phyloP scores from a whole-genome alignment of 2,113 vertebrate genomes.

The Heteronetta atricapilla region DNA sequence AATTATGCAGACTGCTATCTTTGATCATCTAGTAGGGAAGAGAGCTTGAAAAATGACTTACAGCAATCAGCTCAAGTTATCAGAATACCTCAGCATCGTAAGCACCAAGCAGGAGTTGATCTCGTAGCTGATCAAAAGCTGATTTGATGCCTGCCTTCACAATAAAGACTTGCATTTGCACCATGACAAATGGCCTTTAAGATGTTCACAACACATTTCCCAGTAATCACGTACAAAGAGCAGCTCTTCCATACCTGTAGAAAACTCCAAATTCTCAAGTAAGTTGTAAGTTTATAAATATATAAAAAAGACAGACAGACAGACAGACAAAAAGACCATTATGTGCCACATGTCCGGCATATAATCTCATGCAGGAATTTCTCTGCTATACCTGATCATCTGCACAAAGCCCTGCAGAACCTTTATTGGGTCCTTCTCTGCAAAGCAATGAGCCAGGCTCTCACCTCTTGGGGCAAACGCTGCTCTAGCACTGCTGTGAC shows the following conservation, averaged over 20 bases:
- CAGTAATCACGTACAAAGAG: not conserved
- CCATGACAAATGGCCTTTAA: not conserved
- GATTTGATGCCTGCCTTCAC: conserved; percentile 10
- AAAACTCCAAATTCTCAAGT: not conserved
- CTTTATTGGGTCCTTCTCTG: not conserved
- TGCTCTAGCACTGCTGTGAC: rapidly evolving
- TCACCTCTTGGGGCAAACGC: not conserved
- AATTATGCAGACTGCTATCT: conserved; percentile 37
- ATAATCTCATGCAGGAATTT: not conserved
- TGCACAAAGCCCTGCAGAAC: not conserved
- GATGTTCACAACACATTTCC: not conserved
- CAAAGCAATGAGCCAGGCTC: not conserved
- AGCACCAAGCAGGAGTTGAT: not conserved
- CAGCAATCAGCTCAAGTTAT: not conserved
- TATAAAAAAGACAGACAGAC: too few relatives aligned
- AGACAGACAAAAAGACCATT: not conserved
- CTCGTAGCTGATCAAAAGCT: conserved; percentile 26
- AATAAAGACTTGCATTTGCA: not conserved
- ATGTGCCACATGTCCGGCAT: too few relatives aligned
- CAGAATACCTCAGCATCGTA: conserved; percentile 10
- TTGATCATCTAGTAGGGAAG: conserved; percentile 19
- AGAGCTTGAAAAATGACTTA: conserved; percentile 5
- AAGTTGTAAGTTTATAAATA: not conserved
- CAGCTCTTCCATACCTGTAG: not conserved
- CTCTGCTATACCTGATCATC: not conserved